phyloP scores from a whole-genome alignment of 2,888 invertebrate genomes.

The Torymus tubicola region DNA sequence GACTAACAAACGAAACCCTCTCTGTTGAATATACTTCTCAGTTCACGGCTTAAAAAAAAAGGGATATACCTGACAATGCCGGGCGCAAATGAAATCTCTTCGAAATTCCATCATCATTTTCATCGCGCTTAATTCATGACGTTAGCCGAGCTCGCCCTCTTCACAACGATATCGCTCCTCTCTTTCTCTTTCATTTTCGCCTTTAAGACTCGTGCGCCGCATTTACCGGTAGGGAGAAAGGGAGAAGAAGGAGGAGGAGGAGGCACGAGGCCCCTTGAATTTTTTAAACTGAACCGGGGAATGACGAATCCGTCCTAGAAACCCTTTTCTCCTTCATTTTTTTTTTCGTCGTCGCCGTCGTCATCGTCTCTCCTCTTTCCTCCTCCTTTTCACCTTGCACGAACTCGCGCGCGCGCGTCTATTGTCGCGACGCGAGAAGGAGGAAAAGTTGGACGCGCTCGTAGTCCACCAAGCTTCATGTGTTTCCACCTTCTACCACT shows the following conservation, averaged over 20 bases:
- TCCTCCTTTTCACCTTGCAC: slow-evolving; percentile 12
- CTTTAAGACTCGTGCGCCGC: slow-evolving; percentile 45
- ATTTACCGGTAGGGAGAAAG: slow-evolving; percentile 13
- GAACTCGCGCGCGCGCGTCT: neutral
- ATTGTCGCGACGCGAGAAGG: slow-evolving; percentile 20
- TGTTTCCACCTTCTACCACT: slow-evolving; percentile 33
- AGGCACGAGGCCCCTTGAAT: slow-evolving; percentile 59
- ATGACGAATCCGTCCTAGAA: slow-evolving; percentile 35
- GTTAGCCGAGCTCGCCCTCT: neutral
- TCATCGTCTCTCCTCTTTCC: neutral
- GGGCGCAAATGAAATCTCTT: neutral
- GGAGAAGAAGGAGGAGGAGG: too few species aligned
- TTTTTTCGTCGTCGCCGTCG: slow-evolving; percentile 1
- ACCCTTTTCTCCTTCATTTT: slow-evolving; percentile 25
- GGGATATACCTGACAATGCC: neutral
- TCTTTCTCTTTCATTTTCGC: slow-evolving; percentile 55
- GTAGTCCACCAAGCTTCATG: slow-evolving; percentile 13
- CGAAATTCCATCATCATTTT: slow-evolving; percentile 62
- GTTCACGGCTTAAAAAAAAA: neutral
- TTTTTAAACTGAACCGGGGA: slow-evolving; percentile 61
- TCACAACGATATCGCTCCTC: neutral
- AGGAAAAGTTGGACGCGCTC: neutral
- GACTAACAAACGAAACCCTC: too few species aligned
- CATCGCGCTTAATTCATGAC: slow-evolving; percentile 17
- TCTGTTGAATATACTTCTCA: too few species aligned